Conservation (phyloP, 1,140 invertebrate genomes). For the Lepidotrigona ventralis region DNA sequence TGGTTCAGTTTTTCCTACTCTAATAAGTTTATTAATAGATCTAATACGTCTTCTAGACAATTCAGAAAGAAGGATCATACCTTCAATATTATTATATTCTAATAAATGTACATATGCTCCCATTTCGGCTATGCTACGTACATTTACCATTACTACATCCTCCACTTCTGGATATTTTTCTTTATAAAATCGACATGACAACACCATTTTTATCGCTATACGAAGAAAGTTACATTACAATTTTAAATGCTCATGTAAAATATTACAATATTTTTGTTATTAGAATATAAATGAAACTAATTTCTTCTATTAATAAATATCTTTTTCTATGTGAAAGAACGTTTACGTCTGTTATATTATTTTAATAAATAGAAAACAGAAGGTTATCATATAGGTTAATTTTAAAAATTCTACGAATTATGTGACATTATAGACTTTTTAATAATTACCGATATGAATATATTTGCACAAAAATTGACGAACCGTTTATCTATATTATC, state of each 20-base stretch:
- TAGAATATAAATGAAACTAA: not conserved
- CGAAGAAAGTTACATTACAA: constrained; percentile 17
- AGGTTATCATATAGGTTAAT: constrained; percentile 63
- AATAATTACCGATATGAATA: constrained; percentile 50
- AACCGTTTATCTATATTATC: constrained; percentile 42
- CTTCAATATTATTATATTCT: constrained; percentile 99
- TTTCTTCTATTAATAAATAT: not conserved
- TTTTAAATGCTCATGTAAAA: not conserved
- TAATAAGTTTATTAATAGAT: constrained; percentile 99
- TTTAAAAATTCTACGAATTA: constrained; percentile 10
- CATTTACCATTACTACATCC: constrained; percentile 99
- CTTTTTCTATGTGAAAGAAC: not conserved
- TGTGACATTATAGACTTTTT: constrained; percentile 28
- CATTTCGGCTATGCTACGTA: constrained; percentile 99
- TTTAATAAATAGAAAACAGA: constrained; percentile 2
- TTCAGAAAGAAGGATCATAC: constrained; percentile 97
- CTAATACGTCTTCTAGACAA: constrained; percentile 98
- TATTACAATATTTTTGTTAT: not conserved
- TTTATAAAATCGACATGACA: constrained; percentile 98
- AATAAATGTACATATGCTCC: constrained; percentile 98
- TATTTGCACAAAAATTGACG: constrained; percentile 21
- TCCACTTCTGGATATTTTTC: constrained; percentile 99
- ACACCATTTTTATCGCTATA: constrained; percentile 87
- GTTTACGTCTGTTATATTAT: not conserved
- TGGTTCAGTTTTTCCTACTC: constrained; percentile 98